These are phyloP conservation scores for Coilia nasus DNA, from an alignment of 2,797 vertebrate species.

Conservation along the genomic window DNA sequence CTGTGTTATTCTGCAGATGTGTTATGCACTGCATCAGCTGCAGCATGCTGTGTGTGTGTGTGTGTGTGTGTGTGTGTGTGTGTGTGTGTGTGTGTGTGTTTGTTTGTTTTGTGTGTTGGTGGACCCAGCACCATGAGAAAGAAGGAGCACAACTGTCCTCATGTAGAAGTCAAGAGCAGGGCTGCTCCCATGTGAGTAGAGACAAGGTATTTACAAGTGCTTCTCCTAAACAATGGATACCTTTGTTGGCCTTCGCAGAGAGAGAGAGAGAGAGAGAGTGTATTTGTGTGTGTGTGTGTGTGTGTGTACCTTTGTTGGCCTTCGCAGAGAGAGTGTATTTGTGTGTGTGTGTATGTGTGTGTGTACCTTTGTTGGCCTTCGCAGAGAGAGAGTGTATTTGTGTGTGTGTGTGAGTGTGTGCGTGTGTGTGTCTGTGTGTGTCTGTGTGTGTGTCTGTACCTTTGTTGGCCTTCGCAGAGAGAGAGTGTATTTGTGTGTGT, in stretches of 20 bases:
- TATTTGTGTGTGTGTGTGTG: neutral
- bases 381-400: too few species aligned
- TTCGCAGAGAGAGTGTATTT: too few species aligned
- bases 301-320: too few species aligned
- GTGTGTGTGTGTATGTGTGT: neutral
- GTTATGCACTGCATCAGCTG: neutral
- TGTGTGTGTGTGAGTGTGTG: neutral
- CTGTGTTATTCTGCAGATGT: neutral
- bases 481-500: neutral
- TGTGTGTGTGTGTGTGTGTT: neutral
- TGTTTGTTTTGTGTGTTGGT: neutral
- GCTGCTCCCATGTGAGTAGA: slow-evolving; percentile 55
- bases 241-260: slow-evolving; percentile 57
- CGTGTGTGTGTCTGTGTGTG: neutral
- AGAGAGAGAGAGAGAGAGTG: neutral
- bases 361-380: neutral
- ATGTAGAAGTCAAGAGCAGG: slow-evolving; percentile 54
- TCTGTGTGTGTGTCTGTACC: neutral
- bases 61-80: neutral
- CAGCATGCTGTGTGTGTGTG: slow-evolving; percentile 30
- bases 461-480: too few species aligned
- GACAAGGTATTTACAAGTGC: slow-evolving; percentile 55
- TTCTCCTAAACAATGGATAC: slow-evolving; percentile 56
- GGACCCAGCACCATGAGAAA: slow-evolving; percentile 29
- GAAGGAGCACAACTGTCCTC: slow-evolving; percentile 47